phyloP scores from a whole-genome alignment of 2,888 invertebrate species.

The Encarsia formosa region DNA sequence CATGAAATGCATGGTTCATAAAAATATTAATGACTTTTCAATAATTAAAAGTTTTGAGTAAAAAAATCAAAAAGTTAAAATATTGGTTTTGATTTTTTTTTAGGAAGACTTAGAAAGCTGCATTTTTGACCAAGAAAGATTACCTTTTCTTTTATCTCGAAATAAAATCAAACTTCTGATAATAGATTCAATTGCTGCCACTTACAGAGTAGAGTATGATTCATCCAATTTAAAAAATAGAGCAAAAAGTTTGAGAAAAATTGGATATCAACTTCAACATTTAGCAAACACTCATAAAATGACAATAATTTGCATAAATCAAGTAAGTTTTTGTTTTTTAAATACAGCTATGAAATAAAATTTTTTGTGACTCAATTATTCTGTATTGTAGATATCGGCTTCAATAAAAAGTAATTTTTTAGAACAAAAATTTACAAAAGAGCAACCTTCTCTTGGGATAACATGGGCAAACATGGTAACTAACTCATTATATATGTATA shows the following conservation, averaged over 20 bases:
- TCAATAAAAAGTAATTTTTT: background rate
- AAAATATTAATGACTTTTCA: too few relatives aligned
- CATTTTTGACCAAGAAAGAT: constrained; percentile 49
- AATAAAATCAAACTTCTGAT: constrained; percentile 61
- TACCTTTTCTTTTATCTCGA: constrained; percentile 56
- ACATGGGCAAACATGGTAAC: constrained; percentile 45
- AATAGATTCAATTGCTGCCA: constrained; percentile 71
- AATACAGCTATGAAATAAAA: constrained; percentile 3
- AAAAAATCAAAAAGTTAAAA: constrained; percentile 4
- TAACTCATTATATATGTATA: constrained; percentile 41
- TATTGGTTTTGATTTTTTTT: constrained; percentile 29
- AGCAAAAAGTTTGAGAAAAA: constrained; percentile 56
- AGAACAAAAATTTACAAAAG: constrained; percentile 13
- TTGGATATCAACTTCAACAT: constrained; percentile 58
- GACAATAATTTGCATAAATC: constrained; percentile 68
- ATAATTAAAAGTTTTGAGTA: too few relatives aligned
- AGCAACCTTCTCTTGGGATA: constrained; percentile 42
- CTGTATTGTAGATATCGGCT: too few relatives aligned
- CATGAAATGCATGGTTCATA: too few relatives aligned
- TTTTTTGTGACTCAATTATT: too few relatives aligned
- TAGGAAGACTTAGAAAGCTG: constrained; percentile 58
- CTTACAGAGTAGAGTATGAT: constrained; percentile 60
- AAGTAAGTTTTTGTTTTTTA: constrained; percentile 53
- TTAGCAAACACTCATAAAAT: constrained; percentile 56
- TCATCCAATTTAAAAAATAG: constrained; percentile 54